phyloP scores from a whole-genome alignment of 2,797 vertebrate species.

The Graptemys geographica region DNA sequence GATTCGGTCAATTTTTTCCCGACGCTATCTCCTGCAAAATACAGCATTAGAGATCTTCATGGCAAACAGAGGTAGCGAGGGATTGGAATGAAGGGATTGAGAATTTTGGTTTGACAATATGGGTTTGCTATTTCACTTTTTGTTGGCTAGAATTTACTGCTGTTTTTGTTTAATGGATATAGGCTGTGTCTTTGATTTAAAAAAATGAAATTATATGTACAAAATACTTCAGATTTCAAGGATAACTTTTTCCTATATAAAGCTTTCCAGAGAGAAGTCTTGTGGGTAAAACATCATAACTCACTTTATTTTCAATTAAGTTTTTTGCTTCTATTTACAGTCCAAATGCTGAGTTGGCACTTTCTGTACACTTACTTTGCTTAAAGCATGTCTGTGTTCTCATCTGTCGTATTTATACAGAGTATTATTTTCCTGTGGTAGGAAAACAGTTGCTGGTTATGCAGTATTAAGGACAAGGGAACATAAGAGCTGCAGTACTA shows the following conservation, averaged over 20 bases:
- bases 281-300: neutral
- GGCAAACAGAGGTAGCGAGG: constrained; percentile 93
- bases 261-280: neutral
- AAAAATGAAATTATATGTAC: neutral
- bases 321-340: neutral
- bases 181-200: neutral
- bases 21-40: constrained; percentile 96
- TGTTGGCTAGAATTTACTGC: neutral
- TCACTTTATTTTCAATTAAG: constrained; percentile 18
- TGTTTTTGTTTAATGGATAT: neutral
- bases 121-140: neutral
- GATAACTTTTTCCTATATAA: neutral
- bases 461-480: neutral
- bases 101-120: neutral
- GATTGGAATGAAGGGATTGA: neutral
- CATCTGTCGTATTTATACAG: neutral
- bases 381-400: neutral
- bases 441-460: neutral
- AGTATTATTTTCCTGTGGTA: neutral
- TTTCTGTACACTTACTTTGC: neutral
- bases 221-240: neutral
- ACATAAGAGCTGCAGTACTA: neutral
- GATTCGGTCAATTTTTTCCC: constrained; percentile 94
- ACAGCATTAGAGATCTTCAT: constrained; percentile 98
- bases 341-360: rapidly evolving